Evolutionary conservation across 2,888 invertebrate species (phyloP), one percentile per base, ranked within the genome.

Genomic region (Aphrophora alni): DNA sequence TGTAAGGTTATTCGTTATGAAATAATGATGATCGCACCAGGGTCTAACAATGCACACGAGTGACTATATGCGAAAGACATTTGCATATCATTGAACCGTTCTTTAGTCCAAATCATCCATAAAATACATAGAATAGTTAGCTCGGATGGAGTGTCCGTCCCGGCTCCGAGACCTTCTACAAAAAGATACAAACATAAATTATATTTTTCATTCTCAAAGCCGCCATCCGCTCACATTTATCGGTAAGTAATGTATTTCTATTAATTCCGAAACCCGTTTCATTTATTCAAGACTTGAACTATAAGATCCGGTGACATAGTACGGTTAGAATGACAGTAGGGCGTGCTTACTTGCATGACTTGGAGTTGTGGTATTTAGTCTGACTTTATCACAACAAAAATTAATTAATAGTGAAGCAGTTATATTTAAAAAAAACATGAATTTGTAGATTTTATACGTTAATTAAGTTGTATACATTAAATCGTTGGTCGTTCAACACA

Each of bases 241-340:
- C 59, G 59, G 59, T 59, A 21, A 21, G 21, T 59, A 59, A 59
- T 59, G 59, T 21, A 59, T 59, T 59, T 59, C 59, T 59, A 59
- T 59, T 59, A 59, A 59, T 59, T 59, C 59, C 59, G 59, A 59
- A 59, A 59, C 59, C 59, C 12, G 59, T 59, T 59, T 59, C 59
- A 59, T 59, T 59, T 59, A 59, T 59, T 59, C 59, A 59, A 59
- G 59, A 59, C 21, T 59, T 59, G 59, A 59, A 59, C 59, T 21
- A 59, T 59, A 59, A 59, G 59, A 59, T 59, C 59, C 14, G 59
- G 12, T 59, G 59, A 59, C 59, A 59, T 59, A 59, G 44, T 33
- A 8, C 44, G 44, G 17, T 4, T 12, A 17, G 44, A 44, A 10
- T 44, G 44, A 12, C 44, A 17, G 44, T 4, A 44, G n/a, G 44